phyloP scores from a whole-genome alignment of 2,797 vertebrate species.

The Rhinatrema bivittatum region DNA sequence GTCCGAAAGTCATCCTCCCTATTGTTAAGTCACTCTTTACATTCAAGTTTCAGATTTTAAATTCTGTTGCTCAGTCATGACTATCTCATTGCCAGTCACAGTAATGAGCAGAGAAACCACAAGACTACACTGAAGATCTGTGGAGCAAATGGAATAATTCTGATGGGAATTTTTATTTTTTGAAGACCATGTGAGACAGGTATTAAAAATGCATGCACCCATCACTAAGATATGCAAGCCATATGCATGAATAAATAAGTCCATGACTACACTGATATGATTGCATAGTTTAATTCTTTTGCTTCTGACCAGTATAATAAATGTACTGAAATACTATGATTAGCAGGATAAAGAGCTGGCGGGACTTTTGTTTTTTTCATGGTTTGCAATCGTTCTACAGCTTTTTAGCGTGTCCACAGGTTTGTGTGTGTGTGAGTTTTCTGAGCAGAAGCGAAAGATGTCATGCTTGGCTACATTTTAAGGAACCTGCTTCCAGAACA shows the following conservation, averaged over 20 bases:
- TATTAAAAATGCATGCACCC: conserved; percentile 43
- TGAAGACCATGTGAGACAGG: conserved; percentile 24
- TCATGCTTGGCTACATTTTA: too few species aligned
- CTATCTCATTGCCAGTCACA: conserved; percentile 40
- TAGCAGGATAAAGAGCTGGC: too few species aligned
- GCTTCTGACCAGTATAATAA: too few species aligned
- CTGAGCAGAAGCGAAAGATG: too few species aligned
- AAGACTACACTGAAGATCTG: conserved; percentile 21
- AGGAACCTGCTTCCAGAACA: too few species aligned
- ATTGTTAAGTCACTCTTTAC: neutral
- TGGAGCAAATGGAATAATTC: conserved; percentile 27
- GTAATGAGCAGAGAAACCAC: conserved; percentile 40
- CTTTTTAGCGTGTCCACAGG: too few species aligned
- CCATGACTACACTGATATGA: conserved; percentile 10
- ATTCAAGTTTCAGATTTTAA: conserved; percentile 35
- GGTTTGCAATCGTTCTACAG: too few species aligned
- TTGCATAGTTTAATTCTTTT: conserved; percentile 19
- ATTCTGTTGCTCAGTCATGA: conserved; percentile 37
- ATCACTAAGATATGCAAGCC: conserved; percentile 36
- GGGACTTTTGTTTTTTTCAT: too few species aligned
- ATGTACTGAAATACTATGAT: too few species aligned
- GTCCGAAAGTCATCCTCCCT: too few species aligned
- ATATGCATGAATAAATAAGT: conserved; percentile 40
- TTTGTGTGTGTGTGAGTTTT: too few species aligned
- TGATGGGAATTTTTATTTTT: conserved; percentile 6